phyloP scores from a whole-genome alignment of 2,888 invertebrate genomes.

The Blera fallax region DNA sequence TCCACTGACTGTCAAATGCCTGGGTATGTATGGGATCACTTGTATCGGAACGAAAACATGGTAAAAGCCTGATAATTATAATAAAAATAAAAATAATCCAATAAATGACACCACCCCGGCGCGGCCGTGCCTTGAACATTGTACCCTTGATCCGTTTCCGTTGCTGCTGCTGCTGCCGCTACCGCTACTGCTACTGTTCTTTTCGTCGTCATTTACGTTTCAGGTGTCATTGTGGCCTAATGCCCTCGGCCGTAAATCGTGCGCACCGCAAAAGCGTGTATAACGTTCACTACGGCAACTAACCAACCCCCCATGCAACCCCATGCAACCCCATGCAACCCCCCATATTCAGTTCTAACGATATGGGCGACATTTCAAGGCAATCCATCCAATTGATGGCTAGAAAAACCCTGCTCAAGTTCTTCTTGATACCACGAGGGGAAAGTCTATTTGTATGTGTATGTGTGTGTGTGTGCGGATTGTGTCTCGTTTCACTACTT shows the following conservation, averaged over 20 bases:
- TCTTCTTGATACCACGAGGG: not conserved
- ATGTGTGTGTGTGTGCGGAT: no score
- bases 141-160: not conserved
- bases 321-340: no score
- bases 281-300: slow-evolving; percentile 37
- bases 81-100: slow-evolving; percentile 60
- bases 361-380: slow-evolving; percentile 64
- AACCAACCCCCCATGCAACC: not conserved
- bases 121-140: slow-evolving; percentile 41
- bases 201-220: slow-evolving; percentile 29
- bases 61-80: slow-evolving; percentile 23
- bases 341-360: slow-evolving; percentile 29
- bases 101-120: slow-evolving; percentile 40
- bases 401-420: slow-evolving; percentile 23
- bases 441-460: not conserved
- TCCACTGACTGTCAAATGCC: not conserved
- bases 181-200: not conserved
- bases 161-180: not conserved
- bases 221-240: slow-evolving; percentile 60
- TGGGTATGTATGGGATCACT: not conserved
- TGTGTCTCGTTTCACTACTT: slow-evolving; percentile 50
- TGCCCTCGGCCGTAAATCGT: slow-evolving; percentile 63
- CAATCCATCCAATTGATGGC: slow-evolving; percentile 63
- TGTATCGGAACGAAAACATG: slow-evolving; percentile 20
- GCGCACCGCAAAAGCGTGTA: slow-evolving; percentile 50